Base-by-base conservation (phyloP, 2,113 vertebrate genomes). In the Conger conger region DNA sequence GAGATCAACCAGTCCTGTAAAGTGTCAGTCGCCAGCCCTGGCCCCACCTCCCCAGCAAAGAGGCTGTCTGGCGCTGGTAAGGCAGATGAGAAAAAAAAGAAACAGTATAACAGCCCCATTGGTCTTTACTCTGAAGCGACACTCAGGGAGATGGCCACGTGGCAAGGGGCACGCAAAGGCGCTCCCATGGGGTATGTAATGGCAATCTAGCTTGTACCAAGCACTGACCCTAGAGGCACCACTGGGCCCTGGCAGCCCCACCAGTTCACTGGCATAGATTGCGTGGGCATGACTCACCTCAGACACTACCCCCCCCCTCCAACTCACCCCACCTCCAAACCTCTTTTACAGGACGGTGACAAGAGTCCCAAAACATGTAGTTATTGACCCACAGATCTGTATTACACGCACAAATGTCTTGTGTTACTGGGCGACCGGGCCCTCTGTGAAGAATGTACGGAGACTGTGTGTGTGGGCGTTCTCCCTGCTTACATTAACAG, bases 71-170 rank as follows among this genome's bases (percentile, higher is more conserved):
- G 87, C 80, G 35, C 85, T n/a, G 92, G 91, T 86, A 88, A 86
- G 3, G 18, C 57, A 57, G 86, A 91, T 16, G 2, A 60, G 37
- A 85, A 89, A 89, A 94, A 93, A 84, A 95, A 88, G 81, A 95
- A 89, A 93, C 97, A 97, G 89, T 99, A 99, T 96, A 99, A 99
- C 96, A 96, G 95, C 78, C 98, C 98, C 73, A 95, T 98, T 93
- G 97, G 98, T 88, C 96, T 99, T 90, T 99, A 99, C 94, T 99
- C 98, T 17, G 96, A 96, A 93, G 96, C 98, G 86, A 97, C 96
- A 87, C 94, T 99, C 89, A 97, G 93, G 90, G 97, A 98, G 94
- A 99, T 98, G 96, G 95, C 96, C 84, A 95, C 95, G 89, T 92
- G 95, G 90, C 97, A 97, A 95, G 95, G 94, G 84, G 89, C 93